Evolutionary conservation across 2,113 vertebrate genomes (phyloP), one percentile per base, ranked within the genome.

Genomic region (Pangasianodon gigas): DNA sequence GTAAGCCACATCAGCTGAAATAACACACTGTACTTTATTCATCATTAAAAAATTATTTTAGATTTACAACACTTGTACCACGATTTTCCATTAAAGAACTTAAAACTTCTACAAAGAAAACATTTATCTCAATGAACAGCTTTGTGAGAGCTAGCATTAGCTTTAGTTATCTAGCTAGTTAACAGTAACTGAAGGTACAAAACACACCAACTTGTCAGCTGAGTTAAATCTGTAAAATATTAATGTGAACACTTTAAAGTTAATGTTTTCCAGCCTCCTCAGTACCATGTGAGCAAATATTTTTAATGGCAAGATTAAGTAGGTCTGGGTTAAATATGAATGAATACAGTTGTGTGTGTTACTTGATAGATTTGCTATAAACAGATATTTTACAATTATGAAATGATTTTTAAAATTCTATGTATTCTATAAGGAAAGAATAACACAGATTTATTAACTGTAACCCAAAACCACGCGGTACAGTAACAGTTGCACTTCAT

Each of bases 1-100:
- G 86, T 90, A 51, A 71, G n/a, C 8, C 21, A 48, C 41, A 85
- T 67, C 58, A 48, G 60, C 32, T 48, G 1, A 67, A 79, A 46
- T 54, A 77, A 18, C 19, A 58, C 75, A 80, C 26, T 80, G 41
- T 65, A 81, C 58, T 65, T 88, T 79, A 58, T 71, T 86, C 85
- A 74, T 1, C 3, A 26, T 26, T 13, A 54, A 13, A 79, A 44
- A 79, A 44, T 0, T 26, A 58, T 58, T 16, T 56, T n/a, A n/a
- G n/a, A n/a, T n/a, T 56, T 56, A 83, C 5, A 16, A 37, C 13
- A 54, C 16, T 24, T 41, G 2, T 21, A 21, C 37, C 37, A 37
- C 0, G 14, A 9, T n/a, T 24, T 56, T 37, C 6, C 18, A 21
- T 58, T 83, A 0, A n/a, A 6, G 46, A 29, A 52, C 0, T 11